Evolutionary conservation across 2,888 invertebrate species (phyloP), one percentile per base, ranked within the genome.

Genomic region (Drosophila lacicola): DNA sequence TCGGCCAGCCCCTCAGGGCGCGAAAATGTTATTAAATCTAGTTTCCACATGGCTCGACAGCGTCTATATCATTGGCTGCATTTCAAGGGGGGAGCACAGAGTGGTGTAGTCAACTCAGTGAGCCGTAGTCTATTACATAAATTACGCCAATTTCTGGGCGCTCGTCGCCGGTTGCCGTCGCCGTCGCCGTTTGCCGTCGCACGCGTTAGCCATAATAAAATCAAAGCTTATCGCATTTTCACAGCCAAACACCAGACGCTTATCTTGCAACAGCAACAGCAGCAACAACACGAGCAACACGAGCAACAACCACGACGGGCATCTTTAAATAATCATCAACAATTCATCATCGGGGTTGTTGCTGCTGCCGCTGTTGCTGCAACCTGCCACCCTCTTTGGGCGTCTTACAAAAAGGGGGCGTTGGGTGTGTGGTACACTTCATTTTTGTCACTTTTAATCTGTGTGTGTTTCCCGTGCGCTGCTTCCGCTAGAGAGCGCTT

Each of bases 261-360:
- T 90, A 90, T 90, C 90, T 87, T 78, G 79, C 85, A 85, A 55
- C 62, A 68, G 34, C 71, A 71, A 57, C 42, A 44, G 67, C 33
- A 54, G 42, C 60, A 69, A 33, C 68, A 67, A 45, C 65, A 72
- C 41, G 60, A 57, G 44, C 54, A 54, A 37, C 51, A 50, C 36
- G 37, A 45, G 42, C 50, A 42, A 65, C 57, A 55, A 72, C 72
- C 71, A 56, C 44, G 69, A 50, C 55, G 62, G 88, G 82, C 90
- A 90, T 90, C 90, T 90, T 90, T 90, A 90, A 90, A 90, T 89
- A 90, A 91, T 91, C 90, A 91, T 90, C 91, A 86, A 82, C 90
- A 90, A 91, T 91, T 90, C 91, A 91, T 91, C 91, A 91, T 87
- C 70, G 45, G 60, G 88, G 69, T 74, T 44, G 68, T 58, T 62